Evolutionary conservation across 2,797 vertebrate species (phyloP).

Genomic region (Loriculus beryllinus): DNA sequence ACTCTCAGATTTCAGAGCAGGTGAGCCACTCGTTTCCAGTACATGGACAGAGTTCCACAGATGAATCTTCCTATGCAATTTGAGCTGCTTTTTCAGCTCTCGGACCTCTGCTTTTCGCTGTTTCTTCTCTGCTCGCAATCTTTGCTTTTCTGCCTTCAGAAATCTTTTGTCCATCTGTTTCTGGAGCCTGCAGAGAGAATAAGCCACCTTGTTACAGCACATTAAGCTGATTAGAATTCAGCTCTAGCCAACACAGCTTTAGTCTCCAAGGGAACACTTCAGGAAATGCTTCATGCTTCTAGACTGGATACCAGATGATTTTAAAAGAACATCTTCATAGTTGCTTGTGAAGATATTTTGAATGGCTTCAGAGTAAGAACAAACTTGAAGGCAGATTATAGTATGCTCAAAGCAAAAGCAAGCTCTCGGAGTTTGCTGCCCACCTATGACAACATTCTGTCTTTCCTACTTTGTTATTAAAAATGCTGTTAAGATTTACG

Average conservation of each 20-base stretch:
- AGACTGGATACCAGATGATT: neutral
- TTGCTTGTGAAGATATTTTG: neutral
- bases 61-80: slow-evolving; percentile 92
- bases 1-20: slow-evolving; percentile 82
- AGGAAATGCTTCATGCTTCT: neutral
- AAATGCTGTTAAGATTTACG: neutral
- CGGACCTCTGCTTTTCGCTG: slow-evolving; percentile 95
- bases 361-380: neutral
- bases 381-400: neutral
- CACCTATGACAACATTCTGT: neutral
- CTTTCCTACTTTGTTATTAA: neutral
- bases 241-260: neutral
- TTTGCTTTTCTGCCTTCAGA: slow-evolving; percentile 95
- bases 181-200: slow-evolving; percentile 81
- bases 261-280: neutral
- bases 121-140: slow-evolving; percentile 92
- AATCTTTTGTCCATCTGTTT: slow-evolving; percentile 94
- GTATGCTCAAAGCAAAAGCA: neutral
- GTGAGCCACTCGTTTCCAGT: slow-evolving; percentile 63
- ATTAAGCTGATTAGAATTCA: neutral
- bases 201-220: neutral
- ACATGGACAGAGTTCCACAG: slow-evolving; percentile 86
- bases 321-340: neutral
- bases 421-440: neutral
- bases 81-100: slow-evolving; percentile 97